These are phyloP conservation scores for Calliopum simillimum DNA, from an alignment of 2,888 invertebrate genomes.

Conservation along the genomic window DNA sequence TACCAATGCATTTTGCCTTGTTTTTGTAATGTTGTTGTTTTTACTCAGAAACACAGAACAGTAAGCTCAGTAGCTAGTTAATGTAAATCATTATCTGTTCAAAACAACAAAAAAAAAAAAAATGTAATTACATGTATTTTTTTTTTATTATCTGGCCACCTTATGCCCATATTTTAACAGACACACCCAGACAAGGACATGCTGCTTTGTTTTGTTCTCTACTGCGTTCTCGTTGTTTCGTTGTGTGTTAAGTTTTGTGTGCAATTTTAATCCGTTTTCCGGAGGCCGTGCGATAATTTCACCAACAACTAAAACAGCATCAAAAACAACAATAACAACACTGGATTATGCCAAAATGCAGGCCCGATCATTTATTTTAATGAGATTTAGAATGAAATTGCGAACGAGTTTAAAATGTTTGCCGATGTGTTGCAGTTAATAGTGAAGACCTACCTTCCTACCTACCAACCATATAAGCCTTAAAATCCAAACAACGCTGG, in stretches of 20 bases:
- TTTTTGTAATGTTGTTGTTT: too few species aligned
- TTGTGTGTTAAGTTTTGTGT: neutral
- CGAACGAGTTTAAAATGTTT: constrained; percentile 41
- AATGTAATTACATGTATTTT: too few species aligned
- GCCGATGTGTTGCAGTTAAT: too few species aligned
- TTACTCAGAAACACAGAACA: too few species aligned
- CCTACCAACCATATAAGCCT: too few species aligned
- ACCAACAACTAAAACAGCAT: constrained; percentile 5
- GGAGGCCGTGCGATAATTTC: constrained; percentile 27
- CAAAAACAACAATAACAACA: constrained; percentile 38
- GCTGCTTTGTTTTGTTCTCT: neutral
- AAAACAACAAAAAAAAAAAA: too few species aligned
- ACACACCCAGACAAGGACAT: neutral
- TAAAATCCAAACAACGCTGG: too few species aligned
- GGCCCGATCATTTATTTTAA: constrained; percentile 62
- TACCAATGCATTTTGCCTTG: too few species aligned
- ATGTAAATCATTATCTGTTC: too few species aligned
- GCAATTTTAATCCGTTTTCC: constrained; percentile 24
- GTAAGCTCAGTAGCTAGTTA: too few species aligned
- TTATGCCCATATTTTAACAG: neutral
- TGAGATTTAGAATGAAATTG: constrained; percentile 60
- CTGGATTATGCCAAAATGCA: constrained; percentile 40
- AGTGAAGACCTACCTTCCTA: neutral
- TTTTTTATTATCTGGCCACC: too few species aligned
- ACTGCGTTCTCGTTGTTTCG: too few species aligned